Percentiles rank a stretch among this genome's conserved stretches.
Evolutionary conservation across 2,797 vertebrate species (phyloP).

Genomic region (Amphiprion clarkii): DNA sequence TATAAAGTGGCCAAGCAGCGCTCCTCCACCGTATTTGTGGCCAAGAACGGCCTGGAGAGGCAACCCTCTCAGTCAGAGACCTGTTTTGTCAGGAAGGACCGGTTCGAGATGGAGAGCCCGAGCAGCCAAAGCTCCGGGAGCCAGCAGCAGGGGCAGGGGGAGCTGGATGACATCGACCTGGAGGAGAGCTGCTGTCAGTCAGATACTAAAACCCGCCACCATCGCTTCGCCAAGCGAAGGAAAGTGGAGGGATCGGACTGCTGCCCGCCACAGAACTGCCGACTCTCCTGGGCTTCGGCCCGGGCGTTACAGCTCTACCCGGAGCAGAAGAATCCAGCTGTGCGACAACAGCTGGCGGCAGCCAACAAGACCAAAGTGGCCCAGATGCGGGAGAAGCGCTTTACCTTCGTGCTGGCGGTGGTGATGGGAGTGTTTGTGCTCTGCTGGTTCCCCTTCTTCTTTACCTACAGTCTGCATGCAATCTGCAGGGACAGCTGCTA

Average conservation of each 20-base stretch:
- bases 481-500: slow-evolving; percentile 86
- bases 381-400: slow-evolving; percentile 88
- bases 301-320: slow-evolving; percentile 78
- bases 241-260: slow-evolving; percentile 82
- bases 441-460: slow-evolving; percentile 91
- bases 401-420: slow-evolving; percentile 88
- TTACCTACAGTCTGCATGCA: slow-evolving; percentile 88
- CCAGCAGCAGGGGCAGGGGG: slow-evolving; percentile 79
- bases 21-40: slow-evolving; percentile 86
- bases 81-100: slow-evolving; percentile 84
- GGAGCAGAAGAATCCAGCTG: slow-evolving; percentile 69
- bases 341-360: slow-evolving; percentile 70
- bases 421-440: slow-evolving; percentile 90
- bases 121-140: slow-evolving; percentile 85
- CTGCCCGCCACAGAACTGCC: slow-evolving; percentile 83
- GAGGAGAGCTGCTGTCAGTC: slow-evolving; percentile 86
- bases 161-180: slow-evolving; percentile 88
- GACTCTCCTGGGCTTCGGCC: slow-evolving; percentile 84
- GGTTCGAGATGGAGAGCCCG: slow-evolving; percentile 83
- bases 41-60: slow-evolving; percentile 85
- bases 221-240: slow-evolving; percentile 81
- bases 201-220: slow-evolving; percentile 79
- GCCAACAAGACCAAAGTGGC: slow-evolving; percentile 87
- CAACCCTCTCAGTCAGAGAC: slow-evolving; percentile 86
- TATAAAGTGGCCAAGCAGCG: slow-evolving; percentile 90